Evolutionary conservation across 1,140 invertebrate species (phyloP).

Genomic region (Aphidius ervi): DNA sequence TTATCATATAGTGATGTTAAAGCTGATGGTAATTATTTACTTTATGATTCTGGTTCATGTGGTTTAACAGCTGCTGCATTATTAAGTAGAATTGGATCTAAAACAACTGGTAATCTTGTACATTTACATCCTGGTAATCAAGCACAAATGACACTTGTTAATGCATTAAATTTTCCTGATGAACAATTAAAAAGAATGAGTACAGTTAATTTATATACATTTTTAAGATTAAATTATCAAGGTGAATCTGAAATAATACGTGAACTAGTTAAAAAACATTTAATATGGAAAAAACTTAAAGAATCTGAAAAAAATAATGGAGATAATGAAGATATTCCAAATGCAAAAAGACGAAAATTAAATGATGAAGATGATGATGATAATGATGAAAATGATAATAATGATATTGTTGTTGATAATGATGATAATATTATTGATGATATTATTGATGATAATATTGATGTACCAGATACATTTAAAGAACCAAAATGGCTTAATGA

Average conservation of each 20-base stretch:
- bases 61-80: slow-evolving; percentile 80
- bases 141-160: slow-evolving; percentile 69
- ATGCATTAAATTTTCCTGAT: slow-evolving; percentile 71
- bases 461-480: slow-evolving; percentile 36
- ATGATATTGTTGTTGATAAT: slow-evolving; percentile 14
- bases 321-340: not conserved
- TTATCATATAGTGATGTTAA: slow-evolving; percentile 76
- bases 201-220: slow-evolving; percentile 69
- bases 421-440: slow-evolving; percentile 20
- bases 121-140: slow-evolving; percentile 77
- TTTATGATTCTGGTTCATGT: slow-evolving; percentile 83
- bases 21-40: slow-evolving; percentile 70
- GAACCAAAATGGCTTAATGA: slow-evolving; percentile 64
- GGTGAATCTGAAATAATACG: slow-evolving; percentile 23
- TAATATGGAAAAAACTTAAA: not conserved
- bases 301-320: slow-evolving; percentile 27
- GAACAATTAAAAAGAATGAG: slow-evolving; percentile 65
- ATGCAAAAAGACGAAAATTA: slow-evolving; percentile 3
- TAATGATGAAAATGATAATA: slow-evolving; percentile 24
- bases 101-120: slow-evolving; percentile 62
- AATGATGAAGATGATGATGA: slow-evolving; percentile 1
- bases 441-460: slow-evolving; percentile 17
- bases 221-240: slow-evolving; percentile 63
- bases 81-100: slow-evolving; percentile 65
- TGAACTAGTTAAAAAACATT: slow-evolving; percentile 18